Conservation (phyloP, 2,888 invertebrate genomes). For the Brachypalpus laphriformis region DNA sequence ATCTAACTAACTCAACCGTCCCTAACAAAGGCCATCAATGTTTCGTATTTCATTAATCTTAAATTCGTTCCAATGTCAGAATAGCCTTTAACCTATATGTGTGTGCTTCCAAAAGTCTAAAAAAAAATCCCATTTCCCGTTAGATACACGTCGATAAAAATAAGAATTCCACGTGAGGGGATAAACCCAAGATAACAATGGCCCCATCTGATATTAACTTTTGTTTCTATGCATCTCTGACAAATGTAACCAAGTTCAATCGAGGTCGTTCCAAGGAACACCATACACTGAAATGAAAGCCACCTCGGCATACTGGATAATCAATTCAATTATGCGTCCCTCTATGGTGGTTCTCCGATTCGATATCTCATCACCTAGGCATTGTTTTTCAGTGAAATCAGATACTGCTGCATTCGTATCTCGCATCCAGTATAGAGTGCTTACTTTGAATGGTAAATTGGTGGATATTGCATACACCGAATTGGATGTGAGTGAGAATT, state of each 20-base stretch:
- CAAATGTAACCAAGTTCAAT: conserved; percentile 11
- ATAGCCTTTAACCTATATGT: background rate
- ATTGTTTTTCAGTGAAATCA: conserved; percentile 19
- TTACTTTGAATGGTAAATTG: background rate
- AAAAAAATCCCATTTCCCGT: background rate
- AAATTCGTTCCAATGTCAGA: background rate
- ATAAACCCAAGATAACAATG: background rate
- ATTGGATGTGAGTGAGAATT: too few relatives aligned
- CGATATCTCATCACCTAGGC: conserved; percentile 1
- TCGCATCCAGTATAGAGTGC: background rate
- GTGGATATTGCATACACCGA: background rate
- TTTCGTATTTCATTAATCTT: background rate
- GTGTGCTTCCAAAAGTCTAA: background rate
- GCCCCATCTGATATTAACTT: background rate
- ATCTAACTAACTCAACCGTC: too few relatives aligned
- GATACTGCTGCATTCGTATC: conserved; percentile 4
- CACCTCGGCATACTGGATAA: conserved; percentile 5
- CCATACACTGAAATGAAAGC: conserved; percentile 9
- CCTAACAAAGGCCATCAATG: background rate
- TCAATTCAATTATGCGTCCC: conserved; percentile 41
- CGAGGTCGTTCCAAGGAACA: background rate
- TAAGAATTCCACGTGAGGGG: background rate
- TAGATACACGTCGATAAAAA: background rate
- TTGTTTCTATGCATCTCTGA: background rate
- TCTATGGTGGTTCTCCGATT: background rate